Percentiles rank a stretch among this genome's conserved stretches.
Evolutionary conservation across 37 sponge, comb jelly and placozoan genomes (phyloP).

Genomic region (Cladorhizidae sp.): DNA sequence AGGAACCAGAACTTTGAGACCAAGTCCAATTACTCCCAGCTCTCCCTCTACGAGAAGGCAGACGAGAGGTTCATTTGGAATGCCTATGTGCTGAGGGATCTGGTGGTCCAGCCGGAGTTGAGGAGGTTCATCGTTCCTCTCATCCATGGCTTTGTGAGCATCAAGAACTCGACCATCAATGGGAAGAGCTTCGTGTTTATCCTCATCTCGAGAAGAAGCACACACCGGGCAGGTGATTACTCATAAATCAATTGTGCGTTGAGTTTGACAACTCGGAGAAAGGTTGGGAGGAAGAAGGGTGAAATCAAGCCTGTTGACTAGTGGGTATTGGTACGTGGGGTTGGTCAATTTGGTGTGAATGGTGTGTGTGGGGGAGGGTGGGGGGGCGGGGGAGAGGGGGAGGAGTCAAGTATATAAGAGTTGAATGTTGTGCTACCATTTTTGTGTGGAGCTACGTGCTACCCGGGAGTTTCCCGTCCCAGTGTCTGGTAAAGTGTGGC

Average conservation of each 20-base stretch:
- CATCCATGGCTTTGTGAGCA: slow-evolving; percentile 82
- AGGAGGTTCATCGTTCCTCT: slow-evolving; percentile 67
- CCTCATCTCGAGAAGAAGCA: slow-evolving; percentile 84
- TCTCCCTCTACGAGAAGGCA: slow-evolving; percentile 79
- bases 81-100: slow-evolving; percentile 61
- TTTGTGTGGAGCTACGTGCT: too few relatives aligned
- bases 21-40: slow-evolving; percentile 49
- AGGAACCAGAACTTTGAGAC: slow-evolving; percentile 22
- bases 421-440: neutral
- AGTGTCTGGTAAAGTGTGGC: too few relatives aligned
- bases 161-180: slow-evolving; percentile 68
- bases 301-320: too few relatives aligned
- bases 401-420: neutral
- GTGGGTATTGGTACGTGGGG: neutral
- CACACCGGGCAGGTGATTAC: slow-evolving; percentile 66
- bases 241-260: neutral
- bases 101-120: slow-evolving; percentile 68
- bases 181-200: slow-evolving; percentile 63
- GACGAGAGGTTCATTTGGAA: slow-evolving; percentile 96
- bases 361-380: too few relatives aligned
- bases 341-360: neutral
- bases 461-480: too few relatives aligned
- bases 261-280: neutral
- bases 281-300: too few relatives aligned
- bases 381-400: neutral